Evolutionary conservation across 1,140 invertebrate species (phyloP).

Genomic region (Procambarus clarkii): DNA sequence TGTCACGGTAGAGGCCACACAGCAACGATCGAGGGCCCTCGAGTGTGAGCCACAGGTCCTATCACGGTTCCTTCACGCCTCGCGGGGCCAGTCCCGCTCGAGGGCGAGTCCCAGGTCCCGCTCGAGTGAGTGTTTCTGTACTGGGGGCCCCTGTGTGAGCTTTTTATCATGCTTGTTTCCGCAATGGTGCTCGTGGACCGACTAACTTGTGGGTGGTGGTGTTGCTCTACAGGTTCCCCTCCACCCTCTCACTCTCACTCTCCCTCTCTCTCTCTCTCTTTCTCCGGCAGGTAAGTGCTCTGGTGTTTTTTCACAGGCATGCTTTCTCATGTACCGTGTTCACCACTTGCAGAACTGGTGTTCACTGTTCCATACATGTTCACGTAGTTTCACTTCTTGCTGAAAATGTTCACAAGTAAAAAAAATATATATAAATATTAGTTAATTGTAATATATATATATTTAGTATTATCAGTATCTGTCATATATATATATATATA

Average conservation of each 20-base stretch:
- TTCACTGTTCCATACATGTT: no score
- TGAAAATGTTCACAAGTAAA: no score
- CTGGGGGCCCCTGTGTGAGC: not conserved
- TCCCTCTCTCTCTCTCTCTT: not conserved
- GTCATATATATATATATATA: slow-evolving; percentile 29
- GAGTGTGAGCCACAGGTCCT: no score
- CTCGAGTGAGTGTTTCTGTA: not conserved
- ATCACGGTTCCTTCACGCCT: no score
- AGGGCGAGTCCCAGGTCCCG: no score
- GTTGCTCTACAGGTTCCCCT: not conserved
- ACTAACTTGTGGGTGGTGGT: not conserved
- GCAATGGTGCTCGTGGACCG: not conserved
- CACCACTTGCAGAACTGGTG: not conserved
- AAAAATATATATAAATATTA: not conserved
- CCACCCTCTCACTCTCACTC: no score
- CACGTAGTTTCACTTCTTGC: no score
- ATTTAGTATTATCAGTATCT: slow-evolving; percentile 35
- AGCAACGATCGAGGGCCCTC: no score
- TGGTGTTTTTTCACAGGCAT: not conserved
- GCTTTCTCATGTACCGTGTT: not conserved
- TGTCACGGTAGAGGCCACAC: no score
- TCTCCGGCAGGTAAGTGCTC: not conserved
- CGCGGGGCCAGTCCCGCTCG: no score
- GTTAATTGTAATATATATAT: not conserved
- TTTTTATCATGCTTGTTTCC: not conserved